Evolutionary conservation across 2,113 vertebrate genomes (phyloP).

Genomic region (Maccullochella peelii): DNA sequence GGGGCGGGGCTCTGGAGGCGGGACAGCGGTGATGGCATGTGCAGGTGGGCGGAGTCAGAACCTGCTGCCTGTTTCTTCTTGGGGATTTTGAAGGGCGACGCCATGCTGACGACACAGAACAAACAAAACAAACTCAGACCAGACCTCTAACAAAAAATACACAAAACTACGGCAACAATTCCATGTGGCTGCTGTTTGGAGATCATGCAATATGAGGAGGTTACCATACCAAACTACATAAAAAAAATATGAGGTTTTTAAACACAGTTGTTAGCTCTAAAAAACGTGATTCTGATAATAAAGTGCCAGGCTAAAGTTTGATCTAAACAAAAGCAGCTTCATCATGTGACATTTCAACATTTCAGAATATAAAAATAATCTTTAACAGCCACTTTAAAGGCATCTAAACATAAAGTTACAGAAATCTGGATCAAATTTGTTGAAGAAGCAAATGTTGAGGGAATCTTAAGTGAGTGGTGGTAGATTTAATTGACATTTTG

Average conservation of each 20-base stretch:
- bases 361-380: neutral
- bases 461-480: too few relatives aligned
- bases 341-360: neutral
- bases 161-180: neutral
- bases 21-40: conserved; percentile 75
- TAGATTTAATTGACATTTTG: too few relatives aligned
- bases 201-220: too few relatives aligned
- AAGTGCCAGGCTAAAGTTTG: neutral
- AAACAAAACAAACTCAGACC: neutral
- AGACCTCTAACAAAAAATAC: neutral
- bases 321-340: neutral
- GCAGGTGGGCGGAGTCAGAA: conserved; percentile 39
- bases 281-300: neutral
- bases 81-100: conserved; percentile 72
- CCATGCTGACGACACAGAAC: conserved; percentile 55
- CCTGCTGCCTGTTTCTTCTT: conserved; percentile 65
- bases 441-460: too few relatives aligned
- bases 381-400: too few relatives aligned
- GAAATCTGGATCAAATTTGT: too few relatives aligned
- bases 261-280: neutral
- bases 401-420: too few relatives aligned
- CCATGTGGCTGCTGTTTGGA: neutral
- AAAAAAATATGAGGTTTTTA: neutral
- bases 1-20: conserved; percentile 55
- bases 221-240: neutral